Evolutionary conservation across 2,113 vertebrate genomes (phyloP).

Genomic region (Labrus mixtus): DNA sequence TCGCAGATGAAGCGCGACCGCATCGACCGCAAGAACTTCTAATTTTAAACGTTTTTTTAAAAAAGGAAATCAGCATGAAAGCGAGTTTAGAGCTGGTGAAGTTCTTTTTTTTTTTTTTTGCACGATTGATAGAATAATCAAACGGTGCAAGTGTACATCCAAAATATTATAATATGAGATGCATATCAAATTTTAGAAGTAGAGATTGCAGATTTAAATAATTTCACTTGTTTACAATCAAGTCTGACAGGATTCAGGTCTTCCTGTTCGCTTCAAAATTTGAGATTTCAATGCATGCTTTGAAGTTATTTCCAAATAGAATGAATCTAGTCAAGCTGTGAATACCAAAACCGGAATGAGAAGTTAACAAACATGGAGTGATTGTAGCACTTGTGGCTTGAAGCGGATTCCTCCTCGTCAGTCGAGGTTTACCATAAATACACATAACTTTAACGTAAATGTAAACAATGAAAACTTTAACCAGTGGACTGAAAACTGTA

Average conservation of each 20-base stretch:
- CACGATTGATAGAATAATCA: not conserved
- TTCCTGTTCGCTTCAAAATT: too few species aligned
- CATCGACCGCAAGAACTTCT: conserved; percentile 42
- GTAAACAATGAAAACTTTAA: too few species aligned
- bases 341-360: not conserved
- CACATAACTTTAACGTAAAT: too few species aligned
- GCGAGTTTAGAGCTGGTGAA: too few species aligned
- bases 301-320: not conserved
- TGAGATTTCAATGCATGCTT: not conserved
- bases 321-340: not conserved
- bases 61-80: too few species aligned
- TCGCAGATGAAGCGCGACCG: conserved; percentile 55
- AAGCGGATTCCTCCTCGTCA: too few species aligned
- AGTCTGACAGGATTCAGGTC: not conserved
- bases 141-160: not conserved
- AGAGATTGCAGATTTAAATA: not conserved
- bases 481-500: too few species aligned
- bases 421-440: too few species aligned
- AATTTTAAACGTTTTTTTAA: not conserved
- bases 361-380: not conserved
- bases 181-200: not conserved
- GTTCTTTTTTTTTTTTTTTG: too few species aligned
- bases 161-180: not conserved
- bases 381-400: too few species aligned
- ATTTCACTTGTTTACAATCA: not conserved